A percentile compares a stretch with the other conserved stretches of the same genome.
Conservation (phyloP, 2,888 invertebrate species). For the Drosophila ezoana region DNA sequence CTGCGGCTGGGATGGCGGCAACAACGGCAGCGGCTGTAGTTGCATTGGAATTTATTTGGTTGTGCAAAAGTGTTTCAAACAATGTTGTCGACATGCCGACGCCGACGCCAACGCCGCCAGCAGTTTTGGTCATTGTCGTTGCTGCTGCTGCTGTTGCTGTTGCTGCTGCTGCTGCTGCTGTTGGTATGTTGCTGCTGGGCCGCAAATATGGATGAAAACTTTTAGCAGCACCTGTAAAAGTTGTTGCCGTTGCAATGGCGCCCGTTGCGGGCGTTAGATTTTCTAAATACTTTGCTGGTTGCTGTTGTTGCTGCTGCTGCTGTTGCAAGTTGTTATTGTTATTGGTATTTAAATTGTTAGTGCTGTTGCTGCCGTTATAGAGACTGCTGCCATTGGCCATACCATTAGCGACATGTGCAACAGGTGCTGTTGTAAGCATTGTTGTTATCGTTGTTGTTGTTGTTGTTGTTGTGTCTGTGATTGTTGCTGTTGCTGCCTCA, state of each 20-base stretch:
- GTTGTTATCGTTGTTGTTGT: constrained; percentile 54
- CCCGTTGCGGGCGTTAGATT: constrained; percentile 66
- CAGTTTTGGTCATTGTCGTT: constrained; percentile 55
- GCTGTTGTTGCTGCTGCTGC: constrained; percentile 49
- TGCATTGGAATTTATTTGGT: constrained; percentile 82
- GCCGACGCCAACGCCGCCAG: constrained; percentile 35
- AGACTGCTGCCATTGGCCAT: constrained; percentile 65
- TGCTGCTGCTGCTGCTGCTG: constrained; percentile 25
- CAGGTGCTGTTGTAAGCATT: constrained; percentile 79
- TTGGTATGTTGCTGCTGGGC: constrained; percentile 54
- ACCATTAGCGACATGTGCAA: constrained; percentile 75
- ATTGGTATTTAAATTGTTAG: constrained; percentile 80
- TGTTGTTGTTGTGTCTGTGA: constrained; percentile 31
- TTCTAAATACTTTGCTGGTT: constrained; percentile 71
- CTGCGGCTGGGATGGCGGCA: constrained; percentile 30
- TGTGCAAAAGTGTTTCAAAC: constrained; percentile 81
- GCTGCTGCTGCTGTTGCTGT: constrained; percentile 32
- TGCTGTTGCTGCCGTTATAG: constrained; percentile 61
- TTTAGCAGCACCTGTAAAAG: constrained; percentile 76
- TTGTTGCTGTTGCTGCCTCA: constrained; percentile 41
- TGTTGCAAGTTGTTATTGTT: constrained; percentile 65
- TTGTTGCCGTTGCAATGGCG: constrained; percentile 69
- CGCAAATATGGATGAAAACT: constrained; percentile 82
- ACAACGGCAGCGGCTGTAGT: constrained; percentile 48
- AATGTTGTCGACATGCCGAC: constrained; percentile 73